Percentiles rank a stretch among this genome's conserved stretches.
phyloP scores from a whole-genome alignment of 2,888 invertebrate genomes.

The Drosophila tanythrix region DNA sequence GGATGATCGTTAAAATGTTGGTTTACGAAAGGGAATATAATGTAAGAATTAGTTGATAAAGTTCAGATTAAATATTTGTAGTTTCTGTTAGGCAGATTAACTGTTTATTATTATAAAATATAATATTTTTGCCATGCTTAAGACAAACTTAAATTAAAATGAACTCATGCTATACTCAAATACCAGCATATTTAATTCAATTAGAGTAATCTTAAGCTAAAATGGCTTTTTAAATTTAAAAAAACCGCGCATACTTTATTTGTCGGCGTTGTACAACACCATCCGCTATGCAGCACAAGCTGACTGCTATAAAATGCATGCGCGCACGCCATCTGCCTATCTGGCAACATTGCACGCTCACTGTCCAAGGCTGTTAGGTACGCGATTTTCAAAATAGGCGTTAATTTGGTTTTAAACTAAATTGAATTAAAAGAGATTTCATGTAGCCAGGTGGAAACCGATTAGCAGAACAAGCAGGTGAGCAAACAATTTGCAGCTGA shows the following conservation, averaged over 20 bases:
- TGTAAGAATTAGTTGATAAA: not conserved
- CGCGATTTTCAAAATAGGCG: conserved; percentile 2
- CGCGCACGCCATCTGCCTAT: not conserved
- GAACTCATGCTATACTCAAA: not conserved
- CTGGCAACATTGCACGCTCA: conserved; percentile 34
- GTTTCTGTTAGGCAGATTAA: not conserved
- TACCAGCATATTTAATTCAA: not conserved
- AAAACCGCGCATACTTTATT: not conserved
- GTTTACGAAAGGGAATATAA: not conserved
- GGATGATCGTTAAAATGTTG: conserved; percentile 1
- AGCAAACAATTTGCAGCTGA: conserved; percentile 1
- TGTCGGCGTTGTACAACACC: conserved; percentile 14
- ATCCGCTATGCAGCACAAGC: conserved; percentile 25
- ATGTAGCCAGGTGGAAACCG: not conserved
- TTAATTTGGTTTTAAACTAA: conserved; percentile 12
- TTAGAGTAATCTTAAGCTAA: not conserved
- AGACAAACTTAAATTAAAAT: not conserved
- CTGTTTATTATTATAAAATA: not conserved
- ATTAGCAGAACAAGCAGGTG: conserved; percentile 17
- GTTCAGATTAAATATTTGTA: not conserved
- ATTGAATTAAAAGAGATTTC: conserved; percentile 2
- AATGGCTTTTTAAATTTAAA: not conserved
- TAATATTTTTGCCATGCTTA: not conserved
- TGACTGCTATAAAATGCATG: conserved; percentile 27
- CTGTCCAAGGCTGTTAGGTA: conserved; percentile 10